Conservation (phyloP, 2,113 vertebrate genomes). For the Corynorhinus townsendii region DNA sequence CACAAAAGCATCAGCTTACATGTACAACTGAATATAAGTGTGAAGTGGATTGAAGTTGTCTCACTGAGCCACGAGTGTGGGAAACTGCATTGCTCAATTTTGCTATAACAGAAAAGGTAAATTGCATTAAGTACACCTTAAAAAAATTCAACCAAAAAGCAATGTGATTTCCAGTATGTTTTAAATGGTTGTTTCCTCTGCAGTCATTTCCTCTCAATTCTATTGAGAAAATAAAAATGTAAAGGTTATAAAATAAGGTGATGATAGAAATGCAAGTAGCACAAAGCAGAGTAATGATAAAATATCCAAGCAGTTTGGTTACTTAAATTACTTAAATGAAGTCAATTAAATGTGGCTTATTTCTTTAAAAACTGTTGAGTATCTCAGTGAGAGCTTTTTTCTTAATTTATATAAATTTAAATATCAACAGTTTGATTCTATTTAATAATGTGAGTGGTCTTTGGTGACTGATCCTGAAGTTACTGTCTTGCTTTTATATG, state of each 20-base stretch:
- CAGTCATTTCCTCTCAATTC: constrained; percentile 39
- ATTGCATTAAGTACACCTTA: background rate
- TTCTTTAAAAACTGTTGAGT: constrained; percentile 35
- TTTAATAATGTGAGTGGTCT: background rate
- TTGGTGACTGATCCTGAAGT: background rate
- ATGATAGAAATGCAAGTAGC: constrained; percentile 33
- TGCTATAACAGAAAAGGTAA: background rate
- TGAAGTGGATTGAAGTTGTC: background rate
- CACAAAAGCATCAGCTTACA: background rate
- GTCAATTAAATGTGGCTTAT: constrained; percentile 2
- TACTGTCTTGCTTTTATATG: background rate
- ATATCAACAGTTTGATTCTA: background rate
- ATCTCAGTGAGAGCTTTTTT: background rate
- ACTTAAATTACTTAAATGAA: background rate
- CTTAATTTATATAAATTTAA: constrained; percentile 31
- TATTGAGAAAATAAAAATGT: background rate
- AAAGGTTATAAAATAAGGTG: constrained; percentile 30
- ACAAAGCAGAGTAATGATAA: background rate
- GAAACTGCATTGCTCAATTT: background rate
- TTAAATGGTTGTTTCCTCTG: constrained; percentile 9
- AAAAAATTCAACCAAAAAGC: constrained; percentile 25
- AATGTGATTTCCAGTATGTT: constrained; percentile 29
- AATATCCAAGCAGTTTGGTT: constrained; percentile 7
- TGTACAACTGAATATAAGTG: background rate
- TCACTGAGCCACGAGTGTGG: background rate